Evolutionary conservation across 92 coral and sea anemone genomes (phyloP), one percentile per base, ranked within the genome.

Genomic region (Porites cylindrica): DNA sequence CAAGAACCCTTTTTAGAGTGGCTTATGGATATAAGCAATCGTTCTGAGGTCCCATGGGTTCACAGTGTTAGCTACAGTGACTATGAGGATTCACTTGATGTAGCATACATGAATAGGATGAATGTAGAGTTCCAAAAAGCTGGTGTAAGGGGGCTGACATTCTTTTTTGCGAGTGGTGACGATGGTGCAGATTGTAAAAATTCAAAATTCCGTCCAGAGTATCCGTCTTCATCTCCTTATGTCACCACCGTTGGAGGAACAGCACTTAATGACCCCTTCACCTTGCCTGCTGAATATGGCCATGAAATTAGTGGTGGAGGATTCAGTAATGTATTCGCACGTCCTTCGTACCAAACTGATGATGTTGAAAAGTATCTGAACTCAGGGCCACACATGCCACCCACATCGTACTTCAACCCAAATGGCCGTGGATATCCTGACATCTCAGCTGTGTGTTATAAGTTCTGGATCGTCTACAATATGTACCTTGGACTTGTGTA

Each of bases 231-330:
- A 10, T 96, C 98, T 20, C 99, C 99, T 2, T 97, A 96, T 82
- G 99, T 97, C 26, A 97, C 99, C 24, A 94, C 99, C 1, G 99
- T 97, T 64, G 99, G 99, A 21, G 99, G 99, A 1, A 97, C 99
- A 75, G 99, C 98, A 69, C 96, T 97, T 78, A 51, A 75, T 9
- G 83, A 97, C 29, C 99, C 99, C 0, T 38, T 38, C 47, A 38
- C 47, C 47, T 97, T 72, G 0, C 86, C 93, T 29, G 91, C 76
- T 14, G 99, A 97, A 77, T 96, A 93, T 85, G 99, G 91, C 23
- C 96, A 97, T 56, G 99, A 82, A 24, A 97, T 97, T 17, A 97
- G 99, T 61, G 99, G 99, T 38, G 99, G 99, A 26, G 99, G 99
- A 1, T 97, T 97, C 88, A 97, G 99, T 62, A 93, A 90, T 74